Evolutionary conservation across 1,140 invertebrate species (phyloP).

Genomic region (Nasonia vitripennis): DNA sequence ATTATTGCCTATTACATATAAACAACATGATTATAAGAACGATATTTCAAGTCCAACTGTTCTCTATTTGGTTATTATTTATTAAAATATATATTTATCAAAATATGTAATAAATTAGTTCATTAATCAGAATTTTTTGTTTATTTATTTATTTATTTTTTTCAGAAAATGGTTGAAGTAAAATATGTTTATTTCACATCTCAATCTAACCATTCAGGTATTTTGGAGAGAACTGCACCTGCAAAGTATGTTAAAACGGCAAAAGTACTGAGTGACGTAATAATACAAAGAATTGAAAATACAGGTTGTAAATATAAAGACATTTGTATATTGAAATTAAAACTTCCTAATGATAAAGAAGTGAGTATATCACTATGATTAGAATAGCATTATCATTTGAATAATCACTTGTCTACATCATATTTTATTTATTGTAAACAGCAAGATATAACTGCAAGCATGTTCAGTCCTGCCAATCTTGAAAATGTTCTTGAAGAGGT

Average conservation of each 20-base stretch:
- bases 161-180: constrained; percentile 46
- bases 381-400: not conserved
- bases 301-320: not conserved
- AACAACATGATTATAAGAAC: not conserved
- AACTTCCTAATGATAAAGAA: not conserved
- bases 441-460: not conserved
- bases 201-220: not conserved
- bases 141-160: not conserved
- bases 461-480: not conserved
- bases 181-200: constrained; percentile 11
- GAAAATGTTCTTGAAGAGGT: not conserved
- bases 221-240: not conserved
- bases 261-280: not conserved
- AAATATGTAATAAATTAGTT: too few relatives aligned
- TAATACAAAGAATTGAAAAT: not conserved
- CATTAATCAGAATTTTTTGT: constrained; percentile 7
- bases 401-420: not conserved
- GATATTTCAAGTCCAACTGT: not conserved
- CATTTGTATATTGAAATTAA: not conserved
- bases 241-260: not conserved
- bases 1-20: too few relatives aligned
- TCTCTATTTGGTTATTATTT: not conserved
- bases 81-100: too few relatives aligned
- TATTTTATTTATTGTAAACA: not conserved
- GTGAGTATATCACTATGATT: not conserved